Conservation (phyloP, 92 coral and sea anemone genomes). For the Heliopora coerulea region DNA sequence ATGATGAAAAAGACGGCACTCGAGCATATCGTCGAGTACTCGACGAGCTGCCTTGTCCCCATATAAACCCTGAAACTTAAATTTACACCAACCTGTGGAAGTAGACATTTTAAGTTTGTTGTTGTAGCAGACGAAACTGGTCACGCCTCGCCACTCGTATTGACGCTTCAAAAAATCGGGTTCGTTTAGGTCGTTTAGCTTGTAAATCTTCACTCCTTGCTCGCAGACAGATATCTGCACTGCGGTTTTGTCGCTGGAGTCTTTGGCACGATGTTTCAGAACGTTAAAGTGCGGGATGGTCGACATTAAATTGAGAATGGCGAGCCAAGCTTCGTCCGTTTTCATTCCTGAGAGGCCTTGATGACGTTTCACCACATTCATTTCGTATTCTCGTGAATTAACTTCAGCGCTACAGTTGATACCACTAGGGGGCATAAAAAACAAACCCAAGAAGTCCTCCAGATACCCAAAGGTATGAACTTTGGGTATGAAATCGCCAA, state of each 20-base stretch:
- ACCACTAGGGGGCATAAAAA: constrained; percentile 80
- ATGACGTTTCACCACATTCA: constrained; percentile 71
- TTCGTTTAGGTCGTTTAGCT: constrained; percentile 59
- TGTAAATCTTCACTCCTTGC: constrained; percentile 64
- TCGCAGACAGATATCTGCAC: constrained; percentile 63
- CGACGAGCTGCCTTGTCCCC: constrained; percentile 78
- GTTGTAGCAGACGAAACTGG: constrained; percentile 63
- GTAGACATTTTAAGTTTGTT: constrained; percentile 60
- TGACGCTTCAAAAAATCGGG: constrained; percentile 64
- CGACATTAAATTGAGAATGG: constrained; percentile 66
- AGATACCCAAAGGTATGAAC: constrained; percentile 77
- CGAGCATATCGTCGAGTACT: constrained; percentile 59
- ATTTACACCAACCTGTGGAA: constrained; percentile 30
- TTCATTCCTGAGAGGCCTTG: constrained; percentile 78
- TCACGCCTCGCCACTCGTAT: constrained; percentile 67
- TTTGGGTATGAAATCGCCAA: constrained; percentile 68
- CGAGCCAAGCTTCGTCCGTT: constrained; percentile 65
- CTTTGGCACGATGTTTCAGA: constrained; percentile 69
- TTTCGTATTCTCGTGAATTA: constrained; percentile 65
- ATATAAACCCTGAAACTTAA: constrained; percentile 27
- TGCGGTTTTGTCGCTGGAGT: constrained; percentile 49
- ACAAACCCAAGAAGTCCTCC: constrained; percentile 74
- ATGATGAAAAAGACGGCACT: constrained; percentile 27
- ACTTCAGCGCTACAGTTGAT: constrained; percentile 69
- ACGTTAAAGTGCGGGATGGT: constrained; percentile 59